These are phyloP conservation scores for Drosophila setosimentum DNA, from an alignment of 2,888 invertebrate species.

Conservation along the genomic window DNA sequence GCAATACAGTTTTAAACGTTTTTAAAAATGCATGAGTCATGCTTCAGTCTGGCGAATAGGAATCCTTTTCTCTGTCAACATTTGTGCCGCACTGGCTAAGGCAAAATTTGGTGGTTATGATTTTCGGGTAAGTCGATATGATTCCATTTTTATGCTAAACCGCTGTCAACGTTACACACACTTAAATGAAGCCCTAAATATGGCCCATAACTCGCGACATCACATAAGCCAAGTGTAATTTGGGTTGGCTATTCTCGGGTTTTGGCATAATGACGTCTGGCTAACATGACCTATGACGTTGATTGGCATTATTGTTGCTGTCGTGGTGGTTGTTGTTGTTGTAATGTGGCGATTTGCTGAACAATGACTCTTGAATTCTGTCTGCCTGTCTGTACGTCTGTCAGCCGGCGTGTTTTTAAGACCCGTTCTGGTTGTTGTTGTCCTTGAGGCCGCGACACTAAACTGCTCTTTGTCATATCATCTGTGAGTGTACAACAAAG, in stretches of 20 bases:
- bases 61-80: background rate
- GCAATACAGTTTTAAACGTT: slow-evolving; percentile 26
- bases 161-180: background rate
- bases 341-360: slow-evolving; percentile 54
- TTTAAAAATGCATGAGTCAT: slow-evolving; percentile 68
- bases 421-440: slow-evolving; percentile 52
- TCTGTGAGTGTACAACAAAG: slow-evolving; percentile 14
- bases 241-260: background rate
- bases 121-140: slow-evolving; percentile 12
- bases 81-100: background rate
- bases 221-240: slow-evolving; percentile 62
- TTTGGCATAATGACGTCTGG: slow-evolving; percentile 34
- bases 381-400: slow-evolving; percentile 3
- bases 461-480: slow-evolving; percentile 54
- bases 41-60: slow-evolving; percentile 34
- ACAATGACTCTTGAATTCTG: slow-evolving; percentile 53
- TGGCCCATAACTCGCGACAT: slow-evolving; percentile 75
- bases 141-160: background rate
- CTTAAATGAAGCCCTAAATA: slow-evolving; percentile 70
- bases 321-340: slow-evolving; percentile 3
- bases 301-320: slow-evolving; percentile 7
- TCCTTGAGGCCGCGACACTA: slow-evolving; percentile 47
- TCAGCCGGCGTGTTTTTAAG: slow-evolving; percentile 21
- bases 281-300: slow-evolving; percentile 14
- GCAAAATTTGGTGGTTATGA: background rate